A percentile compares a stretch with the other conserved stretches of the same genome.
phyloP scores from a whole-genome alignment of 2,797 vertebrate genomes.

The Macropodus opercularis region DNA sequence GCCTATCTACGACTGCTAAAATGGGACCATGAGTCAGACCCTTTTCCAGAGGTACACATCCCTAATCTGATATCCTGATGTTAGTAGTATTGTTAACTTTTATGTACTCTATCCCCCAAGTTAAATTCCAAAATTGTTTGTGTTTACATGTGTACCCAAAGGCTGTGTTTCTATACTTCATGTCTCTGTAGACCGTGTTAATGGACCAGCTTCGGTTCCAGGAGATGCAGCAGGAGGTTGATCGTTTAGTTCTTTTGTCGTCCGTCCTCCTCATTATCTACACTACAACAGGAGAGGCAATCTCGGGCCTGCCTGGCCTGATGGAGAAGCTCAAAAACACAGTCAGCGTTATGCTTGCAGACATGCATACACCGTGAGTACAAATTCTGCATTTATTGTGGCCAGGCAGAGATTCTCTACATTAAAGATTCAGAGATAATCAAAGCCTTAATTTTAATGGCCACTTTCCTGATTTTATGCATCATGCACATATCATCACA shows the following conservation, averaged over 20 bases:
- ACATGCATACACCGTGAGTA: slow-evolving; percentile 88
- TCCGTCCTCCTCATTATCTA: slow-evolving; percentile 89
- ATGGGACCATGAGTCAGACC: slow-evolving; percentile 88
- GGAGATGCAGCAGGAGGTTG: slow-evolving; percentile 89
- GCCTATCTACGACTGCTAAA: slow-evolving; percentile 92
- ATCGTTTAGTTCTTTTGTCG: slow-evolving; percentile 84
- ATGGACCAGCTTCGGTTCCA: slow-evolving; percentile 95
- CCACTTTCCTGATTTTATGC: too few species aligned
- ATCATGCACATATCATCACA: too few species aligned
- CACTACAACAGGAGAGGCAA: slow-evolving; percentile 83
- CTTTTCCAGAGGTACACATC: slow-evolving; percentile 90
- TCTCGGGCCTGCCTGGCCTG: slow-evolving; percentile 85
- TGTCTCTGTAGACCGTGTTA: slow-evolving; percentile 84
- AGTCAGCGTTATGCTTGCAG: slow-evolving; percentile 84
- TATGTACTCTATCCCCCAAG: too few species aligned
- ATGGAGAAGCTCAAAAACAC: slow-evolving; percentile 88
- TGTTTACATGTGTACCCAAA: not conserved
- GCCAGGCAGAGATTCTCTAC: too few species aligned
- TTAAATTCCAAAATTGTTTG: not conserved
- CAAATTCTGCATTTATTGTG: too few species aligned
- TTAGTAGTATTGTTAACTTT: not conserved
- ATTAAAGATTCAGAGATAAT: too few species aligned
- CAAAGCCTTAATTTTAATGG: too few species aligned
- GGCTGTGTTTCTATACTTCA: not conserved
- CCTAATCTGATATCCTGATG: not conserved